Conservation (phyloP, 2,797 vertebrate species). For the Carapus acus region DNA sequence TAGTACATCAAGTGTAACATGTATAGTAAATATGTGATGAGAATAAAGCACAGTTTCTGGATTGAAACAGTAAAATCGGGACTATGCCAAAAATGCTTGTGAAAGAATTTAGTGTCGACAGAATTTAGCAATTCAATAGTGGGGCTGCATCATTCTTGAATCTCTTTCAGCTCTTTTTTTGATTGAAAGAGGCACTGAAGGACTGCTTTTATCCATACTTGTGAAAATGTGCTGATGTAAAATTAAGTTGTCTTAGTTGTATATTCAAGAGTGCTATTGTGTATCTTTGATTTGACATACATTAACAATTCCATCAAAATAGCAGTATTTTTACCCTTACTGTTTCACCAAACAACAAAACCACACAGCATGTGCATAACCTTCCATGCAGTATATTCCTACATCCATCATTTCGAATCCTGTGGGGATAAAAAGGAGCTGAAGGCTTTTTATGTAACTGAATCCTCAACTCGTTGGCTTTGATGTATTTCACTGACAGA, state of each 20-base stretch:
- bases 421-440: conserved; percentile 5
- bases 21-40: too few species aligned
- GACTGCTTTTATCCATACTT: too few species aligned
- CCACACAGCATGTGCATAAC: too few species aligned
- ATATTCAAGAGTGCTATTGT: neutral
- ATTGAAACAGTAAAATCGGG: too few species aligned
- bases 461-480: conserved; percentile 13
- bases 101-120: too few species aligned
- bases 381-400: conserved; percentile 9
- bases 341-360: neutral
- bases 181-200: too few species aligned
- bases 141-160: too few species aligned
- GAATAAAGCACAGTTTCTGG: too few species aligned
- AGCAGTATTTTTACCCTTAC: conserved; percentile 4
- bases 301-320: neutral
- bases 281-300: neutral
- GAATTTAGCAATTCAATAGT: too few species aligned
- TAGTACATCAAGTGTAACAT: too few species aligned
- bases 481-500: conserved; percentile 12
- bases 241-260: neutral
- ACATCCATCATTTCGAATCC: conserved; percentile 5
- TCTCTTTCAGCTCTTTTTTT: too few species aligned
- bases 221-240: neutral
- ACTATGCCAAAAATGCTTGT: too few species aligned
- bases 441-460: conserved; percentile 19